Conservation (phyloP, 2,797 vertebrate genomes). For the Amphiprion clarkii region DNA sequence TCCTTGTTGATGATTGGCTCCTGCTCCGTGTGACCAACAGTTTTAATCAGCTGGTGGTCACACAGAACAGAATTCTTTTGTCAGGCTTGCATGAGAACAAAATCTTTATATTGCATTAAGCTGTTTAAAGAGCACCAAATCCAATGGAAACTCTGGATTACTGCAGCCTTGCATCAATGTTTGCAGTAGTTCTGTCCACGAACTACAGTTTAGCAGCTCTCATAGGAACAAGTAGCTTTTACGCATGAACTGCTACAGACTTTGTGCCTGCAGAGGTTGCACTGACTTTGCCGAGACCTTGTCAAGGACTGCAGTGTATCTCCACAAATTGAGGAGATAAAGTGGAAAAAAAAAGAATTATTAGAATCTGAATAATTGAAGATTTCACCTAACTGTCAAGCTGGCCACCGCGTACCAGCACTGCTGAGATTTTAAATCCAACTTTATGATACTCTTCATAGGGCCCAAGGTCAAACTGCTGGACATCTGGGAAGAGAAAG, state of each 20-base stretch:
- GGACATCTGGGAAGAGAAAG: constrained; percentile 29
- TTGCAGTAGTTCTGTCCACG: constrained; percentile 1
- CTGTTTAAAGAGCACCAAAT: not conserved
- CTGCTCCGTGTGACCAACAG: not conserved
- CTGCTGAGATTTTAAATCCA: constrained; percentile 52
- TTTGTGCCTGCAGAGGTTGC: not conserved
- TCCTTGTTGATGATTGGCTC: not conserved
- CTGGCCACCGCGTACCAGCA: constrained; percentile 5
- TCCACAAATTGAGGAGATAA: constrained; percentile 25
- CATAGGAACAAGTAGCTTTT: not conserved
- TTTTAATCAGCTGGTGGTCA: not conserved
- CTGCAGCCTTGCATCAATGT: not conserved
- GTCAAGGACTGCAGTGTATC: constrained; percentile 10
- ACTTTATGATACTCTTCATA: constrained; percentile 44
- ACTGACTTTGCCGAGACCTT: constrained; percentile 13
- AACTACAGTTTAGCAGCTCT: not conserved
- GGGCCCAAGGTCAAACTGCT: constrained; percentile 49
- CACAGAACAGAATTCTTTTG: not conserved
- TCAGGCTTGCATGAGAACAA: constrained; percentile 2
- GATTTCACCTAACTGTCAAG: constrained; percentile 9
- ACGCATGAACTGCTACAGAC: not conserved
- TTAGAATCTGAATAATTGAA: constrained; percentile 55
- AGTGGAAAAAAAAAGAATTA: constrained; percentile 24
- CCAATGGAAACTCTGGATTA: not conserved
- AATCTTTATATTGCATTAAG: not conserved